Base-by-base conservation (phyloP, 1,140 invertebrate genomes). In the Pygmarrhopalites habei region DNA sequence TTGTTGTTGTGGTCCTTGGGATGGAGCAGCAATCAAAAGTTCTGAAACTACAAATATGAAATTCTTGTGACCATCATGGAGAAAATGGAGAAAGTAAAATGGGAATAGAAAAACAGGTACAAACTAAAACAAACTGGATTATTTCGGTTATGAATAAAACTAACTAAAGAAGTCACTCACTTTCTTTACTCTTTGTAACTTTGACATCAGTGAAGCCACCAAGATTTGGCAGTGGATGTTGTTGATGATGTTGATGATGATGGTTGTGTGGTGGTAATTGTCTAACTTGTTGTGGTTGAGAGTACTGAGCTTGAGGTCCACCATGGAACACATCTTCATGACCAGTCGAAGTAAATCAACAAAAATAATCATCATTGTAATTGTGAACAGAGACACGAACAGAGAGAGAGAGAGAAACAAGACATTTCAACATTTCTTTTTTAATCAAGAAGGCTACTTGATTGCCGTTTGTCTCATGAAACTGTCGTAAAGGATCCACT, bases 241-340 rank as follows among this genome's bases (percentile, higher is more conserved):
- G 32, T n/a, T n/a, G n/a, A n/a, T n/a, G n/a, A n/a, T n/a, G n/a
- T n/a, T n/a, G n/a, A n/a, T n/a, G 46, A 19, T 39, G 30, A 58
- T 35, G 26, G 51, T 23, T 52, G 25, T 44, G 23, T 52, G 53
- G 57, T 67, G 67, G 46, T 58, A 56, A 26, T 60, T 55, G 39
- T 32, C 49, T 21, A 26, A 52, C 28, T 12, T 26, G 49, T n/a
- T 58, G 59, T 28, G 63, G 66, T 29, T 62, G 62, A 28, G 59
- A 60, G 46, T 47, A 62, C 25, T 62, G 64, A 4, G 52, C 64
- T 58, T 65, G 66, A 7, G 32, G 51, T 39, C 47, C 57, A n/a
- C 15, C 29, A 32, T 30, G 43, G 19, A 47, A 17, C 25, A n/a
- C 44, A 46, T 21, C n/a, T 17, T 46, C 10, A 39, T 39, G 35